Evolutionary conservation across 2,113 vertebrate species (phyloP), one percentile per base, ranked within the genome.

Genomic region (Syngnathoides biaculeatus): DNA sequence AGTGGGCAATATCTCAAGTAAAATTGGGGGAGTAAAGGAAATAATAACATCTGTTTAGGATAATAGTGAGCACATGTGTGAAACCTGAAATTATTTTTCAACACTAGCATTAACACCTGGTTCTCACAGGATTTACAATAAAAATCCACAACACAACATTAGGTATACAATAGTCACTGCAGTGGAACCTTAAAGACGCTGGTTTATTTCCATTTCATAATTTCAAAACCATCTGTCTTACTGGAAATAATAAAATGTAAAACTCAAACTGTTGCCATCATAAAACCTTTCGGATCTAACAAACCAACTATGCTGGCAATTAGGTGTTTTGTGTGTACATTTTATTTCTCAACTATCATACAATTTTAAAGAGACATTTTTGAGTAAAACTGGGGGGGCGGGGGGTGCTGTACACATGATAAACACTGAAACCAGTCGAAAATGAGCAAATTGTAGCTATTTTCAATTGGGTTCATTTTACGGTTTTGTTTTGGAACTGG

Each of bases 31-130:
- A 70, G 65, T 60, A 68, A 12, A 69, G 63, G 11, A 65, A 65
- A 59, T 68, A 74, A 84, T 69, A 85, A 82, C 85, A 92, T 87
- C 85, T 92, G 85, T 76, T 90, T 72, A 43, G 69, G 65, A 74
- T 74, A 85, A 89, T 81, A 22, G 73, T 71, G 75, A 88, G 67
- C 83, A 87, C 74, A 81, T 75, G 67, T 82, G 74, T 60, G 55
- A 53, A 63, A 65, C 43, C 66, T 76, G 68, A 63, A 81, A 80
- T 81, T 74, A 74, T 57, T 77, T 71, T 70, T 79, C 71, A 71
- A 69, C 61, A 53, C 22, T 67, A 57, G 69, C 69, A 72, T 75
- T 66, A 74, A 73, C 65, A 81, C 79, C 68, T 85, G 72, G 76
- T 84, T 75, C 77, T 84, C 75, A 82, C 76, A 68, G 71, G 53